phyloP scores from a whole-genome alignment of 2,888 invertebrate species.

The Polydesmus complanatus region DNA sequence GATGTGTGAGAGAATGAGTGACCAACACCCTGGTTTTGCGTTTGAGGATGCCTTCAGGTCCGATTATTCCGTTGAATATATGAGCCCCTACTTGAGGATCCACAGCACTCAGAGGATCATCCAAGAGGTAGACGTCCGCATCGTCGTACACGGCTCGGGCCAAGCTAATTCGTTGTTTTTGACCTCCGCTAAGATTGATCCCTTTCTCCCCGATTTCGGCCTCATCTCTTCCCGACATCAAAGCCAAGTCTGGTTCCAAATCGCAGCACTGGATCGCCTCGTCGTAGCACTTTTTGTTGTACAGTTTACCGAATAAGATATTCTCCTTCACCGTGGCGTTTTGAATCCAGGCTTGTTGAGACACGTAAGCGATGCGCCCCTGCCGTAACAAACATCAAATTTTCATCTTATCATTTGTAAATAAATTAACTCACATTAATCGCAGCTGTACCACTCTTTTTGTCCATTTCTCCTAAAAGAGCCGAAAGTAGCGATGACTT shows the following conservation, averaged over 20 bases:
- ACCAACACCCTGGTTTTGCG: slow-evolving; percentile 22
- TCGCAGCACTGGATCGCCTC: background rate
- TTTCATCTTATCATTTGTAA: background rate
- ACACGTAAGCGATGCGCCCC: slow-evolving; percentile 67
- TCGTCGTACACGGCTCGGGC: slow-evolving; percentile 42
- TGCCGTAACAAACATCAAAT: slow-evolving; percentile 22
- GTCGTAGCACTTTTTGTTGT: slow-evolving; percentile 41
- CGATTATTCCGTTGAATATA: slow-evolving; percentile 37
- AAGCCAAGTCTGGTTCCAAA: slow-evolving; percentile 2
- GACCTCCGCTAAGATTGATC: slow-evolving; percentile 37
- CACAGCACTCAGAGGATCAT: slow-evolving; percentile 44
- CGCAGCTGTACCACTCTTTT: slow-evolving; percentile 25
- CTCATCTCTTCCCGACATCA: background rate
- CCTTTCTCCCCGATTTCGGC: slow-evolving; percentile 3
- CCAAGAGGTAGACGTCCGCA: slow-evolving; percentile 41
- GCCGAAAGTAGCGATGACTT: slow-evolving; percentile 38
- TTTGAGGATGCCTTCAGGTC: slow-evolving; percentile 23
- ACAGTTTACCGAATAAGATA: slow-evolving; percentile 69
- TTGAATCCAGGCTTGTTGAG: slow-evolving; percentile 97
- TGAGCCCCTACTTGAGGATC: slow-evolving; percentile 39
- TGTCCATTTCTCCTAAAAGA: slow-evolving; percentile 37
- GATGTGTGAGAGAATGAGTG: slow-evolving; percentile 32
- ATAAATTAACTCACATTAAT: background rate
- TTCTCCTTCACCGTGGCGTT: slow-evolving; percentile 87
- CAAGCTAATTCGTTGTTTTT: slow-evolving; percentile 41